Evolutionary conservation across 2,888 invertebrate species (phyloP).

Genomic region (Ceriagrion tenellum): DNA sequence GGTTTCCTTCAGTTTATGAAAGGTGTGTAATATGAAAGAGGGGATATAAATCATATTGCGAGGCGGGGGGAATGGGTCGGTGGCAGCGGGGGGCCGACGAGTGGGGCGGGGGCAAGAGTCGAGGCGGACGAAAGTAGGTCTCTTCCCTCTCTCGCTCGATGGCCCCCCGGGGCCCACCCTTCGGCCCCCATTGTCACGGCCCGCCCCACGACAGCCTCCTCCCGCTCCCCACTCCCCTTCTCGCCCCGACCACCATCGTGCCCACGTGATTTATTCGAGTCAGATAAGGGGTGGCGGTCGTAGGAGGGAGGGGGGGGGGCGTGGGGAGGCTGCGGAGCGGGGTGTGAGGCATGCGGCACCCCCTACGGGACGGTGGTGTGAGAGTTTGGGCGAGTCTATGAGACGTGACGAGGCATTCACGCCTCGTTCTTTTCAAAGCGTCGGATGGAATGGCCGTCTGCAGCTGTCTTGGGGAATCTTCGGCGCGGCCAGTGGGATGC

Average conservation of each 20-base stretch:
- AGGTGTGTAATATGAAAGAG: constrained; percentile 66
- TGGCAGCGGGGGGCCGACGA: not conserved
- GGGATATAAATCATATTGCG: constrained; percentile 51
- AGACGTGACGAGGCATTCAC: constrained; percentile 54
- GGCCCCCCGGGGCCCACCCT: not conserved
- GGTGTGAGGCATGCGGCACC: not conserved
- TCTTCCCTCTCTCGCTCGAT: not conserved
- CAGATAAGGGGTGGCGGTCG: constrained; percentile 28
- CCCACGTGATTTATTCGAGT: constrained; percentile 53
- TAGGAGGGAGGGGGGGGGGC: not conserved
- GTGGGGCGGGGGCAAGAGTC: not conserved
- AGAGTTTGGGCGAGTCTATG: not conserved
- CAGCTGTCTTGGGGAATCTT: constrained; percentile 41
- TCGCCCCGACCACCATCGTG: not conserved
- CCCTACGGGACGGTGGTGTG: not conserved
- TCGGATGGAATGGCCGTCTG: constrained; percentile 31
- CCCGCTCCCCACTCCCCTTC: too few relatives aligned
- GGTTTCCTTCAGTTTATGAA: constrained; percentile 65
- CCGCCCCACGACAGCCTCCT: not conserved
- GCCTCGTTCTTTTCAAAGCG: constrained; percentile 26
- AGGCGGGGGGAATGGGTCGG: not conserved
- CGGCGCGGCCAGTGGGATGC: not conserved
- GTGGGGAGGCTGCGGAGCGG: not conserved
- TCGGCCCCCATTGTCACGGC: constrained; percentile 22
- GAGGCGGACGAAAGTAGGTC: constrained; percentile 53